Evolutionary conservation across 2,888 invertebrate genomes (phyloP).

Genomic region (Dicyrtoma fusca): DNA sequence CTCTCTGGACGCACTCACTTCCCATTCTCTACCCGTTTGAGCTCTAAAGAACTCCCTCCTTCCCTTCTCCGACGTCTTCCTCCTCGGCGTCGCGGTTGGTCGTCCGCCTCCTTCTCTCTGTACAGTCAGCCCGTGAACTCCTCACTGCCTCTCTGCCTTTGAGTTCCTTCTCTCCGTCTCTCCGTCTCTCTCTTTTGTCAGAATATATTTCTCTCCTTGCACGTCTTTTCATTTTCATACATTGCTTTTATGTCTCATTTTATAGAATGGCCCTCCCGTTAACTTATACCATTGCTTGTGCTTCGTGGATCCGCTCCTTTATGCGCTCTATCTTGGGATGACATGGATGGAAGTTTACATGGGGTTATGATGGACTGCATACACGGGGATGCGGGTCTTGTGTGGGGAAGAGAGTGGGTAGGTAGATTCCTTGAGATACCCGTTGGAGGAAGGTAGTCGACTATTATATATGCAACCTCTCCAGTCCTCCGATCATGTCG

Average conservation of each 20-base stretch:
- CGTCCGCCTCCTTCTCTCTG: background rate
- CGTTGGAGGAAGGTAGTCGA: slow-evolving; percentile 1
- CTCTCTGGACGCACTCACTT: slow-evolving; percentile 24
- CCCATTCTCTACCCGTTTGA: slow-evolving; percentile 17
- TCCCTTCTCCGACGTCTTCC: background rate
- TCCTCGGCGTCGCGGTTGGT: background rate
- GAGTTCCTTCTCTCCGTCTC: background rate
- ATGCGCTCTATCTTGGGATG: background rate
- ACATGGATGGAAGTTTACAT: background rate
- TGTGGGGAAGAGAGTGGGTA: background rate
- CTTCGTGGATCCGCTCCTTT: no score
- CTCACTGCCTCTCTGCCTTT: background rate
- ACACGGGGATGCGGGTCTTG: background rate
- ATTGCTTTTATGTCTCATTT: slow-evolving; percentile 24
- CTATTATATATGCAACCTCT: background rate
- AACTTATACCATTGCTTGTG: no score
- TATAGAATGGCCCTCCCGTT: slow-evolving; percentile 5
- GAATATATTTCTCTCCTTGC: background rate
- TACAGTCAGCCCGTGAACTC: background rate
- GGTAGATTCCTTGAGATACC: background rate
- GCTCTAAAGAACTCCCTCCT: slow-evolving; percentile 12
- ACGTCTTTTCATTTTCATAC: slow-evolving; percentile 18
- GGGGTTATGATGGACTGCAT: background rate
- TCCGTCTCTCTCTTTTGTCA: background rate
- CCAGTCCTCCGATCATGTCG: slow-evolving; percentile 15